Base-by-base conservation (phyloP, 2,888 invertebrate genomes). In the Yponomeuta cagnagella region DNA sequence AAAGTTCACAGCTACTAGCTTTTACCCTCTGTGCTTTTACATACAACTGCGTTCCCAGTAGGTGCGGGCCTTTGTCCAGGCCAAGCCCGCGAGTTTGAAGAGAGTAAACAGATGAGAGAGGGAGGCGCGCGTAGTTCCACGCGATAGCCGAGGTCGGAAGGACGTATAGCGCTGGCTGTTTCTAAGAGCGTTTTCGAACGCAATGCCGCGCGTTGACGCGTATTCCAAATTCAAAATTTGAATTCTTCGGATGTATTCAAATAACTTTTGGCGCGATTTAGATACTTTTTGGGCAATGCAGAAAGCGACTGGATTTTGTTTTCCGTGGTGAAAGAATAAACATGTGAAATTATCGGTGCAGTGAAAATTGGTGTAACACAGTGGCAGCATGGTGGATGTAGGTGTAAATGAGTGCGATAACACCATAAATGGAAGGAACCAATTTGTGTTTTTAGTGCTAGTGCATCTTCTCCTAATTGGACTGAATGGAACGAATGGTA, bases 361-460 rank as follows among this genome's bases (percentile, higher is more conserved):
- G 87, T 86, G 83, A 83, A 81, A 85, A 86, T 84, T 83, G 79
- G 83, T 80, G 85, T 84, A 82, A 87, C 84, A 85, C 79, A 78
- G 90, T 87, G 90, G 87, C 91, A 92, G 91, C 85, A 92, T 92
- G 91, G 90, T 92, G 88, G 86, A 88, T 90, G 87, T 84, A 84
- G 88, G 90, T 91, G 89, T 86, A 86, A 90, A 88, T 86, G 88
- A 89, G 86, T 90, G 90, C 85, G 86, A 90, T 88, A 88, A 87
- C 86, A 89, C 86, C 85, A 81, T 88, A 83, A 88, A 89, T 87
- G 91, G 91, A 81, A 90, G 85, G 87, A 90, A 87, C 87, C 91
- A 90, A 89, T 90, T 92, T 85, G 88, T 91, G 83, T 88, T 85
- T 85, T 85, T 92, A 76, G 87, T 91, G 82, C 86, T 92, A 82